Conservation (phyloP, 2,113 vertebrate species). For the Haemorhous mexicanus region DNA sequence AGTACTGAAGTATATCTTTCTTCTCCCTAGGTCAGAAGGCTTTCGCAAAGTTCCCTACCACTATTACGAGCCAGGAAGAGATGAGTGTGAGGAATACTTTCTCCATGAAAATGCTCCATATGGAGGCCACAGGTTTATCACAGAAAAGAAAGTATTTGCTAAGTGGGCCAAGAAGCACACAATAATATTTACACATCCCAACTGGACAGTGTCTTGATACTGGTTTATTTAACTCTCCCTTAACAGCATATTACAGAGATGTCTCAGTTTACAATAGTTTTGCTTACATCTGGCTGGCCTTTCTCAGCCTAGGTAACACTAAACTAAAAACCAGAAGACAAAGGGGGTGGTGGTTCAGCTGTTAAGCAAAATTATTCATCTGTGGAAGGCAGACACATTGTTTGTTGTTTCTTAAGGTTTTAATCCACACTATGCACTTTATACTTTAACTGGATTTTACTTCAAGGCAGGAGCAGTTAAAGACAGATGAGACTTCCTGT, state of each 20-base stretch:
- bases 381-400: slow-evolving; percentile 39
- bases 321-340: slow-evolving; percentile 29
- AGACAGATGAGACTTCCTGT: slow-evolving; percentile 22
- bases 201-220: slow-evolving; percentile 89
- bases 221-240: neutral
- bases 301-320: slow-evolving; percentile 36
- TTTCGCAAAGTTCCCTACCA: slow-evolving; percentile 94
- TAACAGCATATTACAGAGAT: neutral
- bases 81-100: slow-evolving; percentile 93
- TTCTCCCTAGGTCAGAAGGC: slow-evolving; percentile 80
- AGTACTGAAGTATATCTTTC: neutral
- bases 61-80: slow-evolving; percentile 92
- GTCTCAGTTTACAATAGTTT: slow-evolving; percentile 54
- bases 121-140: slow-evolving; percentile 96
- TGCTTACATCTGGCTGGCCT: slow-evolving; percentile 40
- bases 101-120: slow-evolving; percentile 94
- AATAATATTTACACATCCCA: slow-evolving; percentile 93
- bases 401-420: slow-evolving; percentile 65
- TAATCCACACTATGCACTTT: slow-evolving; percentile 69
- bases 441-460: slow-evolving; percentile 67
- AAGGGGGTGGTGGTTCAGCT: slow-evolving; percentile 19
- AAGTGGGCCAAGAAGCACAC: slow-evolving; percentile 92
- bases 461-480: slow-evolving; percentile 45
- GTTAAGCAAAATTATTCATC: slow-evolving; percentile 52
- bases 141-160: slow-evolving; percentile 93